A percentile compares a stretch with the other conserved stretches of the same genome.
phyloP scores from a whole-genome alignment of 2,888 invertebrate genomes.

The Xylophagus ater region DNA sequence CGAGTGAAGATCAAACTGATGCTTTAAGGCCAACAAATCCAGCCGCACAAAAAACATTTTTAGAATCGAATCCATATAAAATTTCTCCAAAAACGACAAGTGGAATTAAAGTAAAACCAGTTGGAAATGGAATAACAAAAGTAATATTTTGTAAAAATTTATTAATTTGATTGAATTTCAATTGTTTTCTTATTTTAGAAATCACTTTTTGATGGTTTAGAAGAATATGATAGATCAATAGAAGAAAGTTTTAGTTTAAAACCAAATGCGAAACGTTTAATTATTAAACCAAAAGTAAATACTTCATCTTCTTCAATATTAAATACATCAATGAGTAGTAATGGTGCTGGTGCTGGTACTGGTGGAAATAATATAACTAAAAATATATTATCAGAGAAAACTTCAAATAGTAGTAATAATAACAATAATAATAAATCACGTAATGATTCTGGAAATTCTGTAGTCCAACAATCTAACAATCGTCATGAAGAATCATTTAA shows the following conservation, averaged over 20 bases:
- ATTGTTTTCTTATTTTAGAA: constrained; percentile 41
- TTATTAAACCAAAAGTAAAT: constrained; percentile 48
- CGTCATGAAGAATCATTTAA: no score
- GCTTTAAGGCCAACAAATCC: constrained; percentile 61
- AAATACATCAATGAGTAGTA: background rate
- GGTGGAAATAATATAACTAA: background rate
- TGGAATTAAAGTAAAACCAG: constrained; percentile 43
- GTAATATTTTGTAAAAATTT: constrained; percentile 9
- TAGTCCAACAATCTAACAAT: background rate
- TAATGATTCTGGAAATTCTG: constrained; percentile 15
- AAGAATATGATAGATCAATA: constrained; percentile 61
- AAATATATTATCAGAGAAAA: background rate
- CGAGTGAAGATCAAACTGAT: constrained; percentile 44
- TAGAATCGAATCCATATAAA: constrained; percentile 48
- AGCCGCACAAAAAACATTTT: constrained; percentile 53
- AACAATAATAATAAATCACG: constrained; percentile 1
- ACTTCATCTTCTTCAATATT: constrained; percentile 2
- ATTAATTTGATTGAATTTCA: background rate
- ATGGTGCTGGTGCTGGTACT: background rate
- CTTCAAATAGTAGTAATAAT: background rate
- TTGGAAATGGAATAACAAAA: constrained; percentile 28
- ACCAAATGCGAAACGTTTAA: constrained; percentile 61
- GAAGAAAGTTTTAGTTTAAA: constrained; percentile 47
- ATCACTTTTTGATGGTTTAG: constrained; percentile 75
- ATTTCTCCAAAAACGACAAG: constrained; percentile 45